Evolutionary conservation across 2,113 vertebrate species (phyloP).

Genomic region (Daboia siamensis): DNA sequence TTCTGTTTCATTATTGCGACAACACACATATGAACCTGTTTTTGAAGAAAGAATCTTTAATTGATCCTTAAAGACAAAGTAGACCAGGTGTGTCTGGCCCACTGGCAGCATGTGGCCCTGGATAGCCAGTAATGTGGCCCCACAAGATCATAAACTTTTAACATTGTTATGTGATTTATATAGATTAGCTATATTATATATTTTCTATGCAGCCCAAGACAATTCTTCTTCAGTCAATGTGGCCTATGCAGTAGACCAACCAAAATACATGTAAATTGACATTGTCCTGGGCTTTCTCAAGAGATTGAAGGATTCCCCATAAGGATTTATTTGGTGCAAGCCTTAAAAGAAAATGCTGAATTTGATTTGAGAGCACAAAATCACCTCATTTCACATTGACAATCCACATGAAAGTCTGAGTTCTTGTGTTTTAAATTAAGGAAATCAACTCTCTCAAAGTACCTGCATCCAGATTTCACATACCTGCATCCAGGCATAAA

Average conservation of each 20-base stretch:
- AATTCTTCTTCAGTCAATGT: neutral
- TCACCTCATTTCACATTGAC: neutral
- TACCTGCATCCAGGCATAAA: neutral
- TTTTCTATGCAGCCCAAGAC: neutral
- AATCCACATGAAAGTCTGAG: neutral
- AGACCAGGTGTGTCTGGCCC: accelerated
- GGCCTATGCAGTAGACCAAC: accelerated
- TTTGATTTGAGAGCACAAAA: neutral
- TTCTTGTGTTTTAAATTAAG: neutral
- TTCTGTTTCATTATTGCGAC: neutral
- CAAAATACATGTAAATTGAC: neutral
- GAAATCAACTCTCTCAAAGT: neutral
- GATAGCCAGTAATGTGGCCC: neutral
- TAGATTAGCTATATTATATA: neutral
- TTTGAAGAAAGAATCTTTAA: neutral
- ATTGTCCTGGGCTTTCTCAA: neutral
- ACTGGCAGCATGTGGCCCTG: neutral
- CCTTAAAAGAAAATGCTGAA: accelerated
- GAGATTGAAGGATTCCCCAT: neutral
- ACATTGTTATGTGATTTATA: neutral
- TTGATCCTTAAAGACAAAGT: neutral
- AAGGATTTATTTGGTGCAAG: neutral
- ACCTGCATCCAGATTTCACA: neutral
- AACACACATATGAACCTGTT: neutral
- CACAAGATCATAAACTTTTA: neutral